A percentile compares a stretch with the other conserved stretches of the same genome.
Evolutionary conservation across 2,113 vertebrate genomes (phyloP).

Genomic region (Carlito syrichta): DNA sequence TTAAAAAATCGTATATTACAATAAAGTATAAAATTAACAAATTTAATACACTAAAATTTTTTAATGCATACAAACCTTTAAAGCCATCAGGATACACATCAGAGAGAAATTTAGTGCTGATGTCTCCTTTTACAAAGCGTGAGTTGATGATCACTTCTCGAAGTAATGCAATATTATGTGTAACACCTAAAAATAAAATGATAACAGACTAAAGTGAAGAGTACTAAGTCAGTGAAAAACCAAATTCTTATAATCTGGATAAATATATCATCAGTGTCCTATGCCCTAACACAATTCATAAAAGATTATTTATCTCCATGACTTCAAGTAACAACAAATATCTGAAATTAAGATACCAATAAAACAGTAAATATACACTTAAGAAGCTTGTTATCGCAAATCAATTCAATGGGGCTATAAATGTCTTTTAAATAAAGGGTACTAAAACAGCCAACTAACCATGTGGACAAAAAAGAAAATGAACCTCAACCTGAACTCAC

Average conservation of each 20-base stretch:
- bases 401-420: not conserved
- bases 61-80: conserved; percentile 86
- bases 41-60: conserved; percentile 29
- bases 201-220: conserved; percentile 37
- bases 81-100: conserved; percentile 98
- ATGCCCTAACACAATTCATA: not conserved
- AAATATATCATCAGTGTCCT: not conserved
- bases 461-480: not conserved
- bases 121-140: conserved; percentile 93
- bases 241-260: not conserved
- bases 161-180: conserved; percentile 96
- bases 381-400: not conserved
- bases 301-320: not conserved
- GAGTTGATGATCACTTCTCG: conserved; percentile 94
- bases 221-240: not conserved
- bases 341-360: not conserved
- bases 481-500: not conserved
- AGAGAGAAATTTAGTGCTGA: conserved; percentile 96
- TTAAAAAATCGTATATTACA: not conserved
- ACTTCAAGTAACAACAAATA: not conserved
- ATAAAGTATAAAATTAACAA: conserved; percentile 27
- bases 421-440: not conserved
- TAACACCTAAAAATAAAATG: conserved; percentile 88
- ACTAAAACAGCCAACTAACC: not conserved
- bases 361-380: not conserved